phyloP scores from a whole-genome alignment of 2,888 invertebrate species.

The Sarcophaga caerulescens region DNA sequence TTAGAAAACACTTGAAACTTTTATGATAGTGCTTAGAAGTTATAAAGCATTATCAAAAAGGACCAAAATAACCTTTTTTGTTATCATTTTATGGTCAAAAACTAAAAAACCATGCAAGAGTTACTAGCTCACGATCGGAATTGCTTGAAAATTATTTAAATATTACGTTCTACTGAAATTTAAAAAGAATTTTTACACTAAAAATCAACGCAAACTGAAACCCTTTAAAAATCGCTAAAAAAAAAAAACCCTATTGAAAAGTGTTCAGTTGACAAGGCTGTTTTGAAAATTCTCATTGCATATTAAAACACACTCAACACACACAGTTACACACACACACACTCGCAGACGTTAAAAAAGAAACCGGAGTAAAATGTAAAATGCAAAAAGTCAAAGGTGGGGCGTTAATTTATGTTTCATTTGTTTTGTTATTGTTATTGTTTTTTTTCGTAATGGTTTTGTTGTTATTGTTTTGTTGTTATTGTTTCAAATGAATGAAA shows the following conservation, averaged over 20 bases:
- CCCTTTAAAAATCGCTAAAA: too few species aligned
- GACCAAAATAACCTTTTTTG: too few species aligned
- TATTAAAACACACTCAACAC: neutral
- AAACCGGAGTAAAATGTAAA: neutral
- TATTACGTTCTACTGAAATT: too few species aligned
- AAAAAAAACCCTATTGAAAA: neutral
- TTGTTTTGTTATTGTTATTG: conserved; percentile 20
- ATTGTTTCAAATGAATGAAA: conserved; percentile 10
- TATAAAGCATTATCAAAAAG: too few species aligned
- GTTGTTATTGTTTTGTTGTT: neutral
- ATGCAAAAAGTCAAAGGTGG: conserved; percentile 64
- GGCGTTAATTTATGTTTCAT: conserved; percentile 54
- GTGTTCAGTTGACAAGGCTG: neutral
- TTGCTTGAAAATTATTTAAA: too few species aligned
- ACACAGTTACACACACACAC: neutral
- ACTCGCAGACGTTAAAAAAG: conserved; percentile 1
- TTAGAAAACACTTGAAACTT: too few species aligned
- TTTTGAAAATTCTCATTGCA: neutral
- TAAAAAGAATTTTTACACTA: too few species aligned
- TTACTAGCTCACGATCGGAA: too few species aligned
- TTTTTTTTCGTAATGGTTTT: neutral
- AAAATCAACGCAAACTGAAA: too few species aligned
- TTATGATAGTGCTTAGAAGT: too few species aligned
- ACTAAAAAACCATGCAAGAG: too few species aligned
- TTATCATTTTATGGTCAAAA: too few species aligned